Evolutionary conservation across 2,888 invertebrate species (phyloP).

Genomic region (Encarsia formosa): DNA sequence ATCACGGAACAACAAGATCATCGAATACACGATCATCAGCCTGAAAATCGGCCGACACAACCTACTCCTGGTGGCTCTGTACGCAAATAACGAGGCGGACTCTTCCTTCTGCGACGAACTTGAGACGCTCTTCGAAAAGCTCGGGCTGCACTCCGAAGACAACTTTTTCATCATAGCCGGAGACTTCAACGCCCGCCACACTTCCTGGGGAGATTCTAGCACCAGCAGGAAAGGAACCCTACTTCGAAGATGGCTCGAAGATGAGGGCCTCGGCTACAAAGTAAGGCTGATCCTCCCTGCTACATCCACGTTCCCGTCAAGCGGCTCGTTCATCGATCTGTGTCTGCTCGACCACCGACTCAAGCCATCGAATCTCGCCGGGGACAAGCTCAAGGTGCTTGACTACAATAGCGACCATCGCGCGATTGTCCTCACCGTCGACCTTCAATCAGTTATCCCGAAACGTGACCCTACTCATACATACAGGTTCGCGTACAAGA

Average conservation of each 20-base stretch:
- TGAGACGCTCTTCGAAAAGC: background rate
- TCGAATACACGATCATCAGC: background rate
- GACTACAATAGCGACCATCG: conserved; percentile 1
- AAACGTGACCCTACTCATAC: too few species aligned
- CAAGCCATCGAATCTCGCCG: background rate
- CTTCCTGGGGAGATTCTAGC: background rate
- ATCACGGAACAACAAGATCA: background rate
- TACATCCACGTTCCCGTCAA: background rate
- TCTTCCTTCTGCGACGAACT: background rate
- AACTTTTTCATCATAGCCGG: background rate
- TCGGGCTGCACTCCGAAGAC: background rate
- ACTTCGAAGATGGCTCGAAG: background rate
- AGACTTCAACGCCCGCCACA: conserved; percentile 1
- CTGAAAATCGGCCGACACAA: background rate
- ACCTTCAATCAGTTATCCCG: background rate
- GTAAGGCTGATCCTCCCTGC: background rate
- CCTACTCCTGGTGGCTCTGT: background rate
- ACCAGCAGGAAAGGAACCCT: background rate
- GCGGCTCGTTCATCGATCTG: background rate
- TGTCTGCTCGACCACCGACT: background rate
- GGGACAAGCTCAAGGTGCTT: background rate
- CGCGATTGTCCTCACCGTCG: background rate
- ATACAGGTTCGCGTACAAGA: background rate
- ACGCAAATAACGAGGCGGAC: background rate
- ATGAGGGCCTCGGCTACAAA: background rate